Base-by-base conservation (phyloP, 2,888 invertebrate genomes). In the Thelaira solivaga region DNA sequence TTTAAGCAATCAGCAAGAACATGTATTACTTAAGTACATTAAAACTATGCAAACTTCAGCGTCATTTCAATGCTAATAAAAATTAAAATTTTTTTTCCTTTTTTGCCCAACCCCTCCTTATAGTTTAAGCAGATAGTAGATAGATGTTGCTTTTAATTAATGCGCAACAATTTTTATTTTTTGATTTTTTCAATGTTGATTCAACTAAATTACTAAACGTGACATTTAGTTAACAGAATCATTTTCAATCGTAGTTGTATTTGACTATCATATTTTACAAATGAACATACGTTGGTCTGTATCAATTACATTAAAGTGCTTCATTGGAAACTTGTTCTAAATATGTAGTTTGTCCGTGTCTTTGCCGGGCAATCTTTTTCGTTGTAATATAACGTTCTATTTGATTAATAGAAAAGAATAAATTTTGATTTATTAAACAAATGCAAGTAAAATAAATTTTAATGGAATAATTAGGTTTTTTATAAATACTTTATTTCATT, bases 161-260 rank as follows among this genome's bases (percentile, higher is more conserved):
- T 20, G 16, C 20, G 62, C 43, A 45, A 41, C 39, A 67, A 64
- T 64, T 78, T 65, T 45, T 74, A 74, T 78, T 78, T 65, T 53
- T 65, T 71, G 61, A 68, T 45, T 61, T 73, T 73, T 68, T 59
- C 77, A 74, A 74, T 74, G 69, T 78, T 78, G 73, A 78, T 69
- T 69, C 74, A 74, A 74, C 73, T 73, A 59, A 78, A 78, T 78
- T 69, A 65, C 51, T 45, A 47, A 74, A 78, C 77, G 77, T 78
- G 77, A 78, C 74, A 78, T 78, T 74, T 65, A 74, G 73, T 72
- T 61, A 55, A 20, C 26, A 26, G n/a, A 24, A 2, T 36, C 55
- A 7, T 43, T 13, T 8, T 18, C 39, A 39, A 16, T 13, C 7
- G 3, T 29, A 51, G 13, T 43, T 55, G 39, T 41, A n/a, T 49